Conservation (phyloP, 2,797 vertebrate genomes). For the Pseudochirops cupreus region DNA sequence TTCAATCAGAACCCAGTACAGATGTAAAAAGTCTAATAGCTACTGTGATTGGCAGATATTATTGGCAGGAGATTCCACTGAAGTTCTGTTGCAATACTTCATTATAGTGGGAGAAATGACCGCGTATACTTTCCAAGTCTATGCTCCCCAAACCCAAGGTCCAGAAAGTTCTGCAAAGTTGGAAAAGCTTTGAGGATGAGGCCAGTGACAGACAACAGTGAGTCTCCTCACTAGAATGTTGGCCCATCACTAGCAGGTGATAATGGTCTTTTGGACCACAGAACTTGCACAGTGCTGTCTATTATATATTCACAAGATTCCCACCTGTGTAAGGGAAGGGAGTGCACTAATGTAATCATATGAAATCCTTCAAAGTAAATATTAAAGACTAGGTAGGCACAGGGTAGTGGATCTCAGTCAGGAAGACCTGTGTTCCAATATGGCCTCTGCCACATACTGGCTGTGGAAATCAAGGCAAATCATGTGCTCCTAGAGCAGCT, state of each 20-base stretch:
- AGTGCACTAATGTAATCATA: not conserved
- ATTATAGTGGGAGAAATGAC: not conserved
- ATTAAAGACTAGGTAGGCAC: not conserved
- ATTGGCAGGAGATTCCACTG: not conserved
- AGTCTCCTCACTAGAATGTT: not conserved
- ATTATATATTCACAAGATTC: not conserved
- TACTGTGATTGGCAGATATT: not conserved
- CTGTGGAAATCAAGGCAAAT: not conserved
- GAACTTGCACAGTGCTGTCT: not conserved
- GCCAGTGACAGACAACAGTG: not conserved
- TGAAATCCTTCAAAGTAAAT: not conserved
- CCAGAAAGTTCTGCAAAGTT: not conserved
- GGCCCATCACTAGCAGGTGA: not conserved
- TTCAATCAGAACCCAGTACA: not conserved
- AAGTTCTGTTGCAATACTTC: not conserved
- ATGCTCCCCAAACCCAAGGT: not conserved
- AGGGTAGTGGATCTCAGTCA: not conserved
- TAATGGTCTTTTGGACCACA: not conserved
- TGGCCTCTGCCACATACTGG: not conserved
- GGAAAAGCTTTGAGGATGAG: not conserved
- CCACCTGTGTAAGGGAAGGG: not conserved
- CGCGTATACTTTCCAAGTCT: not conserved
- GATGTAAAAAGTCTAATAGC: not conserved
- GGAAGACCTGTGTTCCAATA: not conserved
- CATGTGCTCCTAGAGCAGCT: not conserved